phyloP scores from a whole-genome alignment of 2,113 vertebrate genomes.

The Connochaetes taurinus region DNA sequence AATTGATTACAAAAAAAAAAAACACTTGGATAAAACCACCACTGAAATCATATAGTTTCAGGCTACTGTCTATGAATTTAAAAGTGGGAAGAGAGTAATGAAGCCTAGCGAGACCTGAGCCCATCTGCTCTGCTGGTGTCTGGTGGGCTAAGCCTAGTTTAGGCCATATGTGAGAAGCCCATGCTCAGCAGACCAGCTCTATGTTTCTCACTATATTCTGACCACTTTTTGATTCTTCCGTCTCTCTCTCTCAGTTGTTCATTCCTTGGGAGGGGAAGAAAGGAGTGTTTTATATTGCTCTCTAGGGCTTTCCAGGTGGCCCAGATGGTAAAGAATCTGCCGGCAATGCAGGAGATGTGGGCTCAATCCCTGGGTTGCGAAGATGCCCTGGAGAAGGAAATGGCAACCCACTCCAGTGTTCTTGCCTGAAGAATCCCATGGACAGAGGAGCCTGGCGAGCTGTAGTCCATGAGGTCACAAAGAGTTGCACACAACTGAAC shows the following conservation, averaged over 20 bases:
- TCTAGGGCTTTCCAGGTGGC: not conserved
- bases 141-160: not conserved
- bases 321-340: not conserved
- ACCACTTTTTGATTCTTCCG: not conserved
- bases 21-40: not conserved
- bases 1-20: not conserved
- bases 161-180: not conserved
- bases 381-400: not conserved
- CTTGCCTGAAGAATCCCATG: not conserved
- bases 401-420: not conserved
- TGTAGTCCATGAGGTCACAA: not conserved
- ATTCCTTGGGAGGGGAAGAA: not conserved
- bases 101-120: accelerated
- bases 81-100: not conserved
- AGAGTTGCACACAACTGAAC: not conserved
- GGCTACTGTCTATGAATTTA: not conserved
- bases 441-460: not conserved
- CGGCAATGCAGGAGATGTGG: not conserved
- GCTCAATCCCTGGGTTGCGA: not conserved
- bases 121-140: not conserved
- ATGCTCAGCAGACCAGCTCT: not conserved
- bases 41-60: not conserved
- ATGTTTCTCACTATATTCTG: not conserved
- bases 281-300: not conserved
- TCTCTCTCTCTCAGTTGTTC: not conserved